A percentile compares a stretch with the other conserved stretches of the same genome.
Evolutionary conservation across 1,140 invertebrate species (phyloP).

Genomic region (Sitobion miscanthi): DNA sequence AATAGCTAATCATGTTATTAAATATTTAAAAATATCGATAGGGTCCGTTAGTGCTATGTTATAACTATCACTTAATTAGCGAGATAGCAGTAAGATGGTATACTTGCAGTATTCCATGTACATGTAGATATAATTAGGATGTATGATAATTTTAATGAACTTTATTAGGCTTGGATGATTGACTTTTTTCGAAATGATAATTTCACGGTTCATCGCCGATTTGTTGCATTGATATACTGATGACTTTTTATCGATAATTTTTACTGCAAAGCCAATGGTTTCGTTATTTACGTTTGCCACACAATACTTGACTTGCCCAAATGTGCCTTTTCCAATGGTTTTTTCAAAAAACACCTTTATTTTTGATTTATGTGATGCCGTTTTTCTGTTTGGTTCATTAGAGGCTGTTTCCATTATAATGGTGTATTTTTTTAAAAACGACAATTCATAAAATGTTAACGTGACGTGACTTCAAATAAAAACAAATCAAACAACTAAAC

Average conservation of each 20-base stretch:
- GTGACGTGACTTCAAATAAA: background rate
- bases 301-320: slow-evolving; percentile 35
- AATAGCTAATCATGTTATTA: too few relatives aligned
- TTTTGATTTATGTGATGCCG: background rate
- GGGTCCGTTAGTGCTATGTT: background rate
- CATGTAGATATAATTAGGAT: slow-evolving; percentile 66
- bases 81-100: background rate
- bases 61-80: background rate
- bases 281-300: background rate
- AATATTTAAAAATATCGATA: background rate
- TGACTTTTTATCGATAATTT: slow-evolving; percentile 73
- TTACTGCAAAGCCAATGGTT: slow-evolving; percentile 10
- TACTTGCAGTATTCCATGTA: slow-evolving; percentile 70
- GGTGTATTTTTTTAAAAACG: background rate
- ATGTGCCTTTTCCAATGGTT: slow-evolving; percentile 42
- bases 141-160: slow-evolving; percentile 65
- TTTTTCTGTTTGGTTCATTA: background rate
- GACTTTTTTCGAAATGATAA: slow-evolving; percentile 79
- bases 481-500: background rate
- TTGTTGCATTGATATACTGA: slow-evolving; percentile 85
- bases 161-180: slow-evolving; percentile 82
- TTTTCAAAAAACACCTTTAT: background rate
- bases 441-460: background rate
- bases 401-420: background rate
- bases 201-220: slow-evolving; percentile 84